phyloP scores from a whole-genome alignment of 1,140 invertebrate species.

The Bombus consobrinus region DNA sequence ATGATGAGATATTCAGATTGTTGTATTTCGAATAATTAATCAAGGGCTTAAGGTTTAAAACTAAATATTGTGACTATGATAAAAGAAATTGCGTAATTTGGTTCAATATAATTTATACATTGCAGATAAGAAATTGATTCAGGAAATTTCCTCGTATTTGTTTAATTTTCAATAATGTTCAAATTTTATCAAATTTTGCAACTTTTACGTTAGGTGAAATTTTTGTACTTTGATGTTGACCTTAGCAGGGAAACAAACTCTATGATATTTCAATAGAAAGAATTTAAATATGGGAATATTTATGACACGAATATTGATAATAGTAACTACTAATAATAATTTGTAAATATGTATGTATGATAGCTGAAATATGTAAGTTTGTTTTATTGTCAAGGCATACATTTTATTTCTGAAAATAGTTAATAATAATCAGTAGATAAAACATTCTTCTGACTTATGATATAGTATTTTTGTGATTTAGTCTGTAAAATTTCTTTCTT shows the following conservation, averaged over 20 bases:
- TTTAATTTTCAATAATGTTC: too few relatives aligned
- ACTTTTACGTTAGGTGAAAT: neutral
- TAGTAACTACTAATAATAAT: neutral
- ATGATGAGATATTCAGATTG: neutral
- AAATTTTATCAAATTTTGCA: neutral
- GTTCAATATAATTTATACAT: neutral
- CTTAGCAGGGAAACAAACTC: neutral
- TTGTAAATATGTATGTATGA: conserved; percentile 40
- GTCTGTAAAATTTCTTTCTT: neutral
- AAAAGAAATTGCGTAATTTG: neutral
- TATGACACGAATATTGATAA: neutral
- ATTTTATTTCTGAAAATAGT: conserved; percentile 4
- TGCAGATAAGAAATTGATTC: too few relatives aligned
- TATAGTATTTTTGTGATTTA: neutral
- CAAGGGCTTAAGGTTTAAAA: conserved; percentile 8
- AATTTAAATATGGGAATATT: neutral
- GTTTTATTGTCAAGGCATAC: neutral
- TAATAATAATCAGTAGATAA: neutral
- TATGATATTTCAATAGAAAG: neutral
- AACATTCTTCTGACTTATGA: neutral
- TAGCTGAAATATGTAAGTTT: neutral
- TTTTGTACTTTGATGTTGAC: neutral
- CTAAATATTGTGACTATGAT: neutral
- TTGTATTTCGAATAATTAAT: neutral
- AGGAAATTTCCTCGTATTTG: neutral